Percentiles rank a stretch among this genome's conserved stretches.
Evolutionary conservation across 2,888 invertebrate species (phyloP).

Genomic region (Acleris emargana): DNA sequence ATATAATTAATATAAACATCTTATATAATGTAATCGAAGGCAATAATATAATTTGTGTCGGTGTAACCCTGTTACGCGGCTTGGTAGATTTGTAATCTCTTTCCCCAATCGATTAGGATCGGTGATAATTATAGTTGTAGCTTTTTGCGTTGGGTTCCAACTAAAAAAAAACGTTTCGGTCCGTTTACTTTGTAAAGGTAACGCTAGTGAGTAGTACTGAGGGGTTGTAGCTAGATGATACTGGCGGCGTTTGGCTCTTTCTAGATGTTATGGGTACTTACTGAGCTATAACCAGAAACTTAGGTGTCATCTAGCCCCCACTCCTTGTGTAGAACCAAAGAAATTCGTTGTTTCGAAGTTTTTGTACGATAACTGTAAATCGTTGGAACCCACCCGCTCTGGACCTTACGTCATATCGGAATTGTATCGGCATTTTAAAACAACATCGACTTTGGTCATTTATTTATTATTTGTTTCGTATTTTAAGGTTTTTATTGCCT

Average conservation of each 20-base stretch:
- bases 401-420: slow-evolving; percentile 19
- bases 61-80: neutral
- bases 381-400: slow-evolving; percentile 45
- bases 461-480: slow-evolving; percentile 31
- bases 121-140: slow-evolving; percentile 6
- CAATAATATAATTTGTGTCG: slow-evolving; percentile 18
- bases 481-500: slow-evolving; percentile 27
- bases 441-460: slow-evolving; percentile 17
- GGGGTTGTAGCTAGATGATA: neutral
- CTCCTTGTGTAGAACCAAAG: slow-evolving; percentile 56
- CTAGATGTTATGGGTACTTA: too few species aligned
- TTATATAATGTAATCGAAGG: neutral
- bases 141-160: slow-evolving; percentile 40
- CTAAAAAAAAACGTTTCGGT: slow-evolving; percentile 42
- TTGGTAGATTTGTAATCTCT: neutral
- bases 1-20: neutral
- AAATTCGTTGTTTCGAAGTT: slow-evolving; percentile 43
- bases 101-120: neutral
- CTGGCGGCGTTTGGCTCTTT: slow-evolving; percentile 24
- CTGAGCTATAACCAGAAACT: too few species aligned
- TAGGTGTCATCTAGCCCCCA: neutral
- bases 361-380: slow-evolving; percentile 44
- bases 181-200: slow-evolving; percentile 42
- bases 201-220: slow-evolving; percentile 46
- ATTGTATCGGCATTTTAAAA: slow-evolving; percentile 21